phyloP scores from a whole-genome alignment of 1,140 invertebrate genomes.

The Trichomalopsis sarcophagae region DNA sequence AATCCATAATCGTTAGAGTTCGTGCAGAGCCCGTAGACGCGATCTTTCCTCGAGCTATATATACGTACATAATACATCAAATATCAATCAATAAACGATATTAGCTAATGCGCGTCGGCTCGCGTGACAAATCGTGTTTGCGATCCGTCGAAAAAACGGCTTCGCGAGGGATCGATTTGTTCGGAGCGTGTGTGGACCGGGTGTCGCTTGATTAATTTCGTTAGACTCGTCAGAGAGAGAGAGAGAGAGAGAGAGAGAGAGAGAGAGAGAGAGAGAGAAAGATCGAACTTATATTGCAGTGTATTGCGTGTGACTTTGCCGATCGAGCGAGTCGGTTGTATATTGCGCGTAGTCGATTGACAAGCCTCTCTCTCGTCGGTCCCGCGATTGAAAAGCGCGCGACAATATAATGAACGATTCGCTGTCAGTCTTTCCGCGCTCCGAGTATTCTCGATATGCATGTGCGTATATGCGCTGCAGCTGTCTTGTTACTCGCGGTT shows the following conservation, averaged over 20 bases:
- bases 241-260: too few relatives aligned
- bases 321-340: not conserved
- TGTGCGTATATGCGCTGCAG: too few relatives aligned
- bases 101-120: conserved; percentile 9
- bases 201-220: conserved; percentile 7
- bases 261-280: not conserved
- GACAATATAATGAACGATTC: conserved; percentile 1
- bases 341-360: not conserved
- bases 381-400: not conserved
- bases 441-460: too few relatives aligned
- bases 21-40: too few relatives aligned
- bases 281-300: not conserved
- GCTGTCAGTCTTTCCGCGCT: not conserved
- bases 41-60: not conserved
- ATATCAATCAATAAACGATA: conserved; percentile 41
- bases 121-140: conserved; percentile 27
- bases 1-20: conserved; percentile 18
- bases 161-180: not conserved
- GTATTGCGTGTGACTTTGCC: not conserved
- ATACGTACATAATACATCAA: not conserved
- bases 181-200: not conserved
- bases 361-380: not conserved
- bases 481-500: too few relatives aligned
- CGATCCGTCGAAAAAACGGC: not conserved
- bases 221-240: not conserved